Conservation (phyloP, 2,797 vertebrate species). For the Channallabes apus region DNA sequence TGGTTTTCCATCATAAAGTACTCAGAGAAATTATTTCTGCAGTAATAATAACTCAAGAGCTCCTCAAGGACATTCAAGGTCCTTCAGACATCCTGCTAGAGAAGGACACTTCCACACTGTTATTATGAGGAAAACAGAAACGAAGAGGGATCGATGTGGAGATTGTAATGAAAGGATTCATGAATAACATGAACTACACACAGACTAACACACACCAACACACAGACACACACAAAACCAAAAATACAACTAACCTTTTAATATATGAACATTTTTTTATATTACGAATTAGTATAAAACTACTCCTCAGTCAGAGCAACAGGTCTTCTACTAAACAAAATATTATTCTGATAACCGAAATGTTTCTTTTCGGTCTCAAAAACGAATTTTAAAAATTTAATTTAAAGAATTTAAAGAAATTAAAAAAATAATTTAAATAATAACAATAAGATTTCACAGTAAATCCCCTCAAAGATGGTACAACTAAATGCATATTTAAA, state of each 20-base stretch:
- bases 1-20: slow-evolving; percentile 39
- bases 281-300: not conserved
- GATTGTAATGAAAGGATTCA: not conserved
- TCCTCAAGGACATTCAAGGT: slow-evolving; percentile 60
- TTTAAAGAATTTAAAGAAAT: too few species aligned
- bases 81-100: slow-evolving; percentile 39
- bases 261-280: not conserved
- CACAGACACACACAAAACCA: not conserved
- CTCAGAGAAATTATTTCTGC: slow-evolving; percentile 19
- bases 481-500: not conserved
- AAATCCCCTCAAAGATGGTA: not conserved
- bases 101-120: slow-evolving; percentile 58
- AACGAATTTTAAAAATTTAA: too few species aligned
- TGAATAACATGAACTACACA: not conserved
- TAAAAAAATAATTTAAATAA: too few species aligned
- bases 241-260: not conserved
- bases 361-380: not conserved
- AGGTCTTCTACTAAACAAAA: not conserved
- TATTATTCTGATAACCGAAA: not conserved
- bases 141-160: not conserved
- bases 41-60: slow-evolving; percentile 36
- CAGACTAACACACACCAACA: not conserved
- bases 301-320: not conserved
- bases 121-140: slow-evolving; percentile 18
- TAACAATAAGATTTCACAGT: not conserved